Evolutionary conservation across 2,888 invertebrate genomes (phyloP).

Genomic region (Papilio demoleus): DNA sequence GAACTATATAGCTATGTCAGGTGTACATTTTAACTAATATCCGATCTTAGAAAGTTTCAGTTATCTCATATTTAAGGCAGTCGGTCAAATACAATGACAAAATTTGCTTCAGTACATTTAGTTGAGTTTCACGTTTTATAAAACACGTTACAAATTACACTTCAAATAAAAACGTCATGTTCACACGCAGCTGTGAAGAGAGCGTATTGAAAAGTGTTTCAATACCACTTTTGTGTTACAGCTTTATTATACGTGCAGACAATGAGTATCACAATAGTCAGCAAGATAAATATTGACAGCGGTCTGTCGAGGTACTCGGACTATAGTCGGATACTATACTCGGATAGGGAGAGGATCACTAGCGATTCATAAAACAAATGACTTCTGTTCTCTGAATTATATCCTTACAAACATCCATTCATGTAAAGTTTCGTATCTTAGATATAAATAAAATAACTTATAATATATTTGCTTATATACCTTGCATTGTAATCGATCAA

Average conservation of each 20-base stretch:
- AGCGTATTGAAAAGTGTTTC: not conserved
- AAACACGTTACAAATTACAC: not conserved
- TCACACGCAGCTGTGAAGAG: slow-evolving; percentile 14
- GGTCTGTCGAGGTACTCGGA: no score
- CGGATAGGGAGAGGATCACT: no score
- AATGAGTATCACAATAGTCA: not conserved
- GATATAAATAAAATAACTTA: no score
- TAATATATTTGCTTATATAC: not conserved
- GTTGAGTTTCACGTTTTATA: not conserved
- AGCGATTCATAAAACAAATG: no score
- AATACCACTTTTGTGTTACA: not conserved
- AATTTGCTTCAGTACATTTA: not conserved
- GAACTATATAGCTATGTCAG: not conserved
- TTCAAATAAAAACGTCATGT: not conserved
- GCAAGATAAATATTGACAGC: not conserved
- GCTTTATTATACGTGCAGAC: not conserved
- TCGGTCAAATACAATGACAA: not conserved
- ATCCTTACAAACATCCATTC: no score
- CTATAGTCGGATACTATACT: no score
- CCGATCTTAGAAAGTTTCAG: not conserved
- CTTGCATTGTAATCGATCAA: not conserved
- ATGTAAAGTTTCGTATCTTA: no score
- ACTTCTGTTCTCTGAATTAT: no score
- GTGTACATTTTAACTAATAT: not conserved
- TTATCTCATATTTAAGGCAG: not conserved